Conservation (phyloP, 2,888 invertebrate genomes). For the Mythimna impura region DNA sequence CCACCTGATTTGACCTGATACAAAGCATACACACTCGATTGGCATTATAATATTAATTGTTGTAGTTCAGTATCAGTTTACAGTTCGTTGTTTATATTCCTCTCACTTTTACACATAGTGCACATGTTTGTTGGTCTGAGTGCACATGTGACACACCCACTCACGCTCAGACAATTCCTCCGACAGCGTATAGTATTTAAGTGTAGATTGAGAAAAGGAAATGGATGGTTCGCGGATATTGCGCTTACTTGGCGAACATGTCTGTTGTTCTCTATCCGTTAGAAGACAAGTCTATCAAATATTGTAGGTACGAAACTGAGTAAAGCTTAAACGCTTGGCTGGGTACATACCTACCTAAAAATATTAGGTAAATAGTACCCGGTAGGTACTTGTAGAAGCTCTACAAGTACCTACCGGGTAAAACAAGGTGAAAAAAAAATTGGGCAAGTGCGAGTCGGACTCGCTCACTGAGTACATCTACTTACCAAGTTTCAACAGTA, state of each 20-base stretch:
- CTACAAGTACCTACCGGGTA: no score
- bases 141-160: not conserved
- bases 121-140: no score
- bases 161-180: slow-evolving; percentile 12
- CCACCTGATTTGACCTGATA: no score
- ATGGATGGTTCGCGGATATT: slow-evolving; percentile 53
- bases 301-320: not conserved
- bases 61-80: not conserved
- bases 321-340: not conserved
- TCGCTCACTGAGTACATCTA: no score
- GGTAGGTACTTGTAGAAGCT: no score
- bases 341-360: no score
- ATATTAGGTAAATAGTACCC: no score
- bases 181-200: slow-evolving; percentile 22
- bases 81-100: not conserved
- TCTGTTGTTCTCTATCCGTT: slow-evolving; percentile 36
- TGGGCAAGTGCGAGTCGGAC: no score
- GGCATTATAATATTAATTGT: not conserved
- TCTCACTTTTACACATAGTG: not conserved
- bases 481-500: no score
- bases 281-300: slow-evolving; percentile 1
- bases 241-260: slow-evolving; percentile 24
- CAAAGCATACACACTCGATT: not conserved
- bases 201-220: slow-evolving; percentile 43
- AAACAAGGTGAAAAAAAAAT: not conserved